Evolutionary conservation across 2,888 invertebrate species (phyloP).

Genomic region (Azorinus chamasolen): DNA sequence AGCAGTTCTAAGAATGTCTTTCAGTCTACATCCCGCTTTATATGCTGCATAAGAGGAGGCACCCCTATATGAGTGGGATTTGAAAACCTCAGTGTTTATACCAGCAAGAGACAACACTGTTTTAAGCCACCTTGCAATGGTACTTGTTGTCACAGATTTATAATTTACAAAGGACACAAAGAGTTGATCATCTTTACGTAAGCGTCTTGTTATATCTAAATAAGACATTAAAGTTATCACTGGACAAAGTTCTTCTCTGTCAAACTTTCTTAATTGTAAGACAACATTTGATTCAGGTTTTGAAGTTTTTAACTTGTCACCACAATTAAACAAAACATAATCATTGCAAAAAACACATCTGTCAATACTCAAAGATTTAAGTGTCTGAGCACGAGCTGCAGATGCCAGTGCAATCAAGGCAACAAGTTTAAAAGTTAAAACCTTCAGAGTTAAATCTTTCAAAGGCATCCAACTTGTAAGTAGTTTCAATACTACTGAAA

Average conservation of each 20-base stretch:
- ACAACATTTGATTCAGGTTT: conserved; percentile 5
- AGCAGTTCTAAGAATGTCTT: too few relatives aligned
- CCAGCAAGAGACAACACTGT: conserved; percentile 12
- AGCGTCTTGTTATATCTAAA: conserved; percentile 24
- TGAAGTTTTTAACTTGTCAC: conserved; percentile 35
- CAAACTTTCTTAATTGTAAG: background rate
- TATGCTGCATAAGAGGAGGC: background rate
- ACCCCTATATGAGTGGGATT: conserved; percentile 28
- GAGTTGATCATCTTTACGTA: background rate
- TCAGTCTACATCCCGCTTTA: background rate
- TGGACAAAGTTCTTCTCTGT: conserved; percentile 1
- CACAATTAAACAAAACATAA: conserved; percentile 38
- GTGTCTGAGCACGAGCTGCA: conserved; percentile 50
- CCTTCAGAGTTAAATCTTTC: conserved; percentile 28
- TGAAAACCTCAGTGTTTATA: conserved; percentile 21
- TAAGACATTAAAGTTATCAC: conserved; percentile 13
- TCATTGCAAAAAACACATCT: too few relatives aligned
- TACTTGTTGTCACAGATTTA: conserved; percentile 12
- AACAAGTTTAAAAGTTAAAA: conserved; percentile 42
- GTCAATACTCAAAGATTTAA: conserved; percentile 30
- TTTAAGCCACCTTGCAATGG: conserved; percentile 32
- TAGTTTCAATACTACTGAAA: conserved; percentile 35
- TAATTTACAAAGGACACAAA: conserved; percentile 26
- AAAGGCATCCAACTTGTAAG: conserved; percentile 32
- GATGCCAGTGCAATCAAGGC: conserved; percentile 40